A percentile compares a stretch with the other conserved stretches of the same genome.
Conservation (phyloP, 2,113 vertebrate genomes). For the Malurus elegans region DNA sequence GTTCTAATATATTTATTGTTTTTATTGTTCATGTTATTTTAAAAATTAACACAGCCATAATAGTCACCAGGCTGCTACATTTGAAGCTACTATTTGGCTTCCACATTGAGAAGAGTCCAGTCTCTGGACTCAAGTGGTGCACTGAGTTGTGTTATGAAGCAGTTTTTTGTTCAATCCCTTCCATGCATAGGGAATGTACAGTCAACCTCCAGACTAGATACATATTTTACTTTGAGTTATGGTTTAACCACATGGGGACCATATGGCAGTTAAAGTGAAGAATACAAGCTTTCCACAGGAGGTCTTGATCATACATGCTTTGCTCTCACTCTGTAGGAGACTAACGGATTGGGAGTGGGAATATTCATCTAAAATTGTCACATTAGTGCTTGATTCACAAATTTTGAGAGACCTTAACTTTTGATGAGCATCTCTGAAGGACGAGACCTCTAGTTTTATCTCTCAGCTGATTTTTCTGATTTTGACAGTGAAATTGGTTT, state of each 20-base stretch:
- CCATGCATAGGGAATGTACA: not conserved
- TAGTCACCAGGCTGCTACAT: not conserved
- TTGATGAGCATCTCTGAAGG: not conserved
- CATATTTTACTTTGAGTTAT: slow-evolving; percentile 16
- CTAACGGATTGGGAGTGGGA: not conserved
- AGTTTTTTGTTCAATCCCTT: not conserved
- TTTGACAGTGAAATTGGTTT: not conserved
- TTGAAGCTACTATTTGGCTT: not conserved
- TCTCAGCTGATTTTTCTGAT: not conserved
- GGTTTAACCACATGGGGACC: slow-evolving; percentile 27
- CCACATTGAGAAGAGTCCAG: not conserved
- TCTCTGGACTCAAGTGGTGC: not conserved
- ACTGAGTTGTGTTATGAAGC: not conserved
- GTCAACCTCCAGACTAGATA: not conserved
- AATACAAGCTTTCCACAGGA: not conserved
- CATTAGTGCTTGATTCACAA: not conserved
- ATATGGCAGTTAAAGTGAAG: slow-evolving; percentile 9
- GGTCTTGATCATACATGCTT: not conserved
- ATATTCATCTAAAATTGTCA: not conserved
- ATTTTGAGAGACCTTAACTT: not conserved
- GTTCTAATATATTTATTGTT: not conserved
- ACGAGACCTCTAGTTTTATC: not conserved
- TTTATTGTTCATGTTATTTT: not conserved
- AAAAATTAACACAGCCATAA: not conserved
- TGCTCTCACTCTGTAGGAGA: not conserved